These are phyloP conservation scores for Ormyrus labotus DNA, from an alignment of 2,888 invertebrate genomes.

Conservation along the genomic window DNA sequence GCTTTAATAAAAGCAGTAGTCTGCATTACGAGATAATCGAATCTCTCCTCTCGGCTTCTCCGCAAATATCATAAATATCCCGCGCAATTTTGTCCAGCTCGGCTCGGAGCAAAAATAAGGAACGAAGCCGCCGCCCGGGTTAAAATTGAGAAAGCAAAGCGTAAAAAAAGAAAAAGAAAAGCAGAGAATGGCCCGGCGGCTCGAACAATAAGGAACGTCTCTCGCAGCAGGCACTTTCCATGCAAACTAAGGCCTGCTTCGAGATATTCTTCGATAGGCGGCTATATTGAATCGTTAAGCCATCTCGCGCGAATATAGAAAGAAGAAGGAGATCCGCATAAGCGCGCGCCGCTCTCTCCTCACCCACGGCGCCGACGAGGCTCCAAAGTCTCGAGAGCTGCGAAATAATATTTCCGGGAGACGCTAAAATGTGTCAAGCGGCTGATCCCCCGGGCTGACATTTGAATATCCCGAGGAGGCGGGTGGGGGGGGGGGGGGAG, in stretches of 20 bases:
- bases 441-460: conserved; percentile 73
- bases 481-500: conserved; percentile 51
- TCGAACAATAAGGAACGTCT: conserved; percentile 30
- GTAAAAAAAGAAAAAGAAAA: not conserved
- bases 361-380: not conserved
- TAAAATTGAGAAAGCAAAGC: no score
- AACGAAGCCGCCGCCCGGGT: not conserved
- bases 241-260: conserved; percentile 66
- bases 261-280: conserved; percentile 65
- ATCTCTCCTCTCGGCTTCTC: not conserved
- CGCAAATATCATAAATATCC: conserved; percentile 24
- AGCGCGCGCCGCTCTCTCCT: conserved; percentile 41
- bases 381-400: conserved; percentile 54
- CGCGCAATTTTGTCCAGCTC: conserved; percentile 3
- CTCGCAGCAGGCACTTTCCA: conserved; percentile 67
- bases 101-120: not conserved
- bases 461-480: conserved; percentile 71
- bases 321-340: conserved; percentile 4
- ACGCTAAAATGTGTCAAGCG: conserved; percentile 75
- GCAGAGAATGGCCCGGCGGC: not conserved
- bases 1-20: not conserved
- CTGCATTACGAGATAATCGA: not conserved
- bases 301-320: conserved; percentile 39
- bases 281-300: conserved; percentile 75
- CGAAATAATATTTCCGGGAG: conserved; percentile 73